Evolutionary conservation across 2,888 invertebrate genomes (phyloP).

Genomic region (Druceiella hillmani): DNA sequence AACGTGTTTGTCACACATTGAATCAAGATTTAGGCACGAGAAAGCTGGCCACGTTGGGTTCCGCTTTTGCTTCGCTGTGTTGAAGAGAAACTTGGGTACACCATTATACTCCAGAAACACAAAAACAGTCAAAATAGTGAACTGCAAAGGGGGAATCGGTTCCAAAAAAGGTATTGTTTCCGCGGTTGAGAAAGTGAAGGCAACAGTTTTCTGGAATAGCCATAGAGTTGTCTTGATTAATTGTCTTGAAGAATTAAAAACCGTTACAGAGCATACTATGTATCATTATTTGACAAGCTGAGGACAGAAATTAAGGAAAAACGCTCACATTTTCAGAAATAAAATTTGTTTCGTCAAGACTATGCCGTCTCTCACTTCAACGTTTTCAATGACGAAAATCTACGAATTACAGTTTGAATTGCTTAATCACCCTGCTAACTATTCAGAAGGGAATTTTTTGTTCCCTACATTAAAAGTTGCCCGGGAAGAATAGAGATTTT

Average conservation of each 20-base stretch:
- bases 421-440: not conserved
- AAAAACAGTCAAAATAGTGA: too few relatives aligned
- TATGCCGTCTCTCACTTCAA: not conserved
- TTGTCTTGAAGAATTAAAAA: not conserved
- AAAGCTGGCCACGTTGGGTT: not conserved
- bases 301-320: too few relatives aligned
- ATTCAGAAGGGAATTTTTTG: not conserved
- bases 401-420: not conserved
- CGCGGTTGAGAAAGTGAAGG: too few relatives aligned
- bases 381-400: not conserved
- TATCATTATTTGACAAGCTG: too few relatives aligned
- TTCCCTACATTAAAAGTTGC: not conserved
- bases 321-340: too few relatives aligned
- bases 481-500: not conserved
- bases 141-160: too few relatives aligned
- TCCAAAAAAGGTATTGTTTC: too few relatives aligned
- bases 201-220: not conserved
- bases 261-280: too few relatives aligned
- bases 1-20: not conserved
- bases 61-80: not conserved
- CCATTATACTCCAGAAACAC: not conserved
- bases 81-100: constrained; percentile 1
- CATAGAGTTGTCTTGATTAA: not conserved
- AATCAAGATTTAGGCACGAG: not conserved
- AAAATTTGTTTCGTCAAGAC: too few relatives aligned